phyloP scores from a whole-genome alignment of 2,888 invertebrate genomes.

The Harpagoxenus sublaevis region DNA sequence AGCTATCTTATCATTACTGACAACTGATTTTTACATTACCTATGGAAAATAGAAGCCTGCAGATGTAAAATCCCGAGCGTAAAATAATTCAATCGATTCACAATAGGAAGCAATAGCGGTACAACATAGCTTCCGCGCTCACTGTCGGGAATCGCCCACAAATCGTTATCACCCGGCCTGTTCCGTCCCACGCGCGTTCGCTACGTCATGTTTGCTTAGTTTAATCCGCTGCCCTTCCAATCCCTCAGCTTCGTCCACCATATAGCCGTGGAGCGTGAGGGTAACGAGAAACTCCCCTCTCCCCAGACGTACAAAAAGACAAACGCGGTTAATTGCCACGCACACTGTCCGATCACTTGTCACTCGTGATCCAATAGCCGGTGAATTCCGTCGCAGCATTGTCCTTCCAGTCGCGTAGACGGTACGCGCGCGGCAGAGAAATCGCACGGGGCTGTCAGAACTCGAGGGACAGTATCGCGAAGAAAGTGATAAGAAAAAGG shows the following conservation, averaged over 20 bases:
- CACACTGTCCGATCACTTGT: constrained; percentile 80
- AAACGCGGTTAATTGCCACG: constrained; percentile 79
- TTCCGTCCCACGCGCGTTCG: constrained; percentile 43
- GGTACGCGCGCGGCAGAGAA: constrained; percentile 57
- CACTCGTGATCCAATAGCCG: constrained; percentile 79
- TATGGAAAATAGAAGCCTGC: background rate
- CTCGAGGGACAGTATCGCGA: constrained; percentile 2
- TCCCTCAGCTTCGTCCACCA: constrained; percentile 35
- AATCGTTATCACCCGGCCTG: constrained; percentile 42
- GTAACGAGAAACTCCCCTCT: constrained; percentile 38
- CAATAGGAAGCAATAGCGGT: constrained; percentile 11
- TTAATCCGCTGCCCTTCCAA: constrained; percentile 45
- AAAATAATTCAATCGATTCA: background rate
- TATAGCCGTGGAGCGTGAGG: constrained; percentile 28
- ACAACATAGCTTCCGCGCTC: background rate
- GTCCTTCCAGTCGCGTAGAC: constrained; percentile 66
- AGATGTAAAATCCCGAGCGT: background rate
- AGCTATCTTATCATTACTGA: background rate
- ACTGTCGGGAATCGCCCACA: constrained; percentile 3
- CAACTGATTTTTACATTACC: background rate
- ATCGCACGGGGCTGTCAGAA: constrained; percentile 39
- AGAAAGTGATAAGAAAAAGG: constrained; percentile 51
- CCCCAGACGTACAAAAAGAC: constrained; percentile 69
- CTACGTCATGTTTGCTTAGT: constrained; percentile 50
- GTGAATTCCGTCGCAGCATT: constrained; percentile 58